Conservation (phyloP, 2,888 invertebrate species). For the Tiliacea aurago region DNA sequence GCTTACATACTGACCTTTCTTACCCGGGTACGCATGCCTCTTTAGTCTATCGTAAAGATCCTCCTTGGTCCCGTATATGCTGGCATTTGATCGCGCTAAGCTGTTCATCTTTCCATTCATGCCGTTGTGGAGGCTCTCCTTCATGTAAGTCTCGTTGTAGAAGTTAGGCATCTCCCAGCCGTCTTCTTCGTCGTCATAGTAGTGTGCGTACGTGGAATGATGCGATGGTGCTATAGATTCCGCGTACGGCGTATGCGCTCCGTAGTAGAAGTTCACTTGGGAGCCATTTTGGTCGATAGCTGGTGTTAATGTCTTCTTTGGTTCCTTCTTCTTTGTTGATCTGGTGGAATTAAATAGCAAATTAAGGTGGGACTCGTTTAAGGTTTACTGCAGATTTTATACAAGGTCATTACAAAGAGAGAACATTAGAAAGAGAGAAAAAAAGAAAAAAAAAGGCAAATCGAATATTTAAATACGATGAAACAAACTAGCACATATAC, state of each 20-base stretch:
- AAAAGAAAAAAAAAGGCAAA: no score
- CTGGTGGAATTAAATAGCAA: slow-evolving; percentile 78
- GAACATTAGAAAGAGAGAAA: no score
- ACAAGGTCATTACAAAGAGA: no score
- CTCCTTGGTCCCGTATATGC: slow-evolving; percentile 98
- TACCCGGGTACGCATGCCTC: slow-evolving; percentile 97
- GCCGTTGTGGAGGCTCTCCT: slow-evolving; percentile 96
- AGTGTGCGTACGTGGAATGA: slow-evolving; percentile 98
- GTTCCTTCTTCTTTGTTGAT: slow-evolving; percentile 96
- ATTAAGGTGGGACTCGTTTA: not conserved
- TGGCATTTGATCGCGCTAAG: slow-evolving; percentile 97
- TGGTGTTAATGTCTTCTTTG: slow-evolving; percentile 97
- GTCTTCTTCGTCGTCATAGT: slow-evolving; percentile 98
- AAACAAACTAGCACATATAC: no score
- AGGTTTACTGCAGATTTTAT: not conserved
- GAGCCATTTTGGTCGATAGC: slow-evolving; percentile 97
- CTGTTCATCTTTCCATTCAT: slow-evolving; percentile 97
- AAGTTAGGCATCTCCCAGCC: slow-evolving; percentile 99
- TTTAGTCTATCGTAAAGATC: slow-evolving; percentile 98
- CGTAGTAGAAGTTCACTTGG: slow-evolving; percentile 98
- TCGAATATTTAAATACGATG: not conserved
- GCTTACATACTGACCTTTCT: slow-evolving; percentile 95
- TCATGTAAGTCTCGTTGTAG: slow-evolving; percentile 99
- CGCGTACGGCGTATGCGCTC: slow-evolving; percentile 98
- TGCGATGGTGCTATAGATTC: slow-evolving; percentile 98